Evolutionary conservation across 2,113 vertebrate species (phyloP), one percentile per base, ranked within the genome.

Genomic region (Prietella phreatophila): DNA sequence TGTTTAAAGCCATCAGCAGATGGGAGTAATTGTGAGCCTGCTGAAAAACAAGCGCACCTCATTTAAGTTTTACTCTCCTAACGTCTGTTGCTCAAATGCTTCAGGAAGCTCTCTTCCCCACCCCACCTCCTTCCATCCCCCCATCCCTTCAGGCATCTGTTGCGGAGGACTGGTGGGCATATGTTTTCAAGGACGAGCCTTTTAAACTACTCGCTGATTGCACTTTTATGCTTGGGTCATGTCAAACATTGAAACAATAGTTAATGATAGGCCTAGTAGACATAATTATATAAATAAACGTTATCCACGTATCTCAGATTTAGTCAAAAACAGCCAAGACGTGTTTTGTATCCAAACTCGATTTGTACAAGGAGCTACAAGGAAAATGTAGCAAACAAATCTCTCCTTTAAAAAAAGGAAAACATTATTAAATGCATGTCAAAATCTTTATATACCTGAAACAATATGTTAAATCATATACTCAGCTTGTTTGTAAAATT

Each of bases 1-100:
- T 86, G 84, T 71, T 85, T 56, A 84, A 86, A 73, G 80, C 33
- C 60, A 8, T 84, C 61, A 55, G 55, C 92, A 89, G 89, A 88
- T 90, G 90, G 90, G 90, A 90, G 85, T 90, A 76, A 86, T 92
- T 91, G 80, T 50, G 80, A 30, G 83, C 61, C 87, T 86, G 76
- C 81, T 84, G 89, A 85, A 83, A 86, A 89, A 89, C 84, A 65
- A 81, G 81, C 90, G 61, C 91, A 90, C 86, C 84, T 92, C 91
- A 89, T 91, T 89, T 89, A 84, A 83, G 47, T 83, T 55, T 60
- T 79, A 47, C 83, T 61, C 27, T 56, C 60, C 82, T 83, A 88
- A 76, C 87, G 89, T 88, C 88, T 91, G 90, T 42, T 88, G 42
- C 80, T 89, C 76, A 86, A 86, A 88, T 79, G 79, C 82, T 88